Evolutionary conservation across 2,797 vertebrate species (phyloP), one percentile per base, ranked within the genome.

Genomic region (Parotocinclus haroldoi): DNA sequence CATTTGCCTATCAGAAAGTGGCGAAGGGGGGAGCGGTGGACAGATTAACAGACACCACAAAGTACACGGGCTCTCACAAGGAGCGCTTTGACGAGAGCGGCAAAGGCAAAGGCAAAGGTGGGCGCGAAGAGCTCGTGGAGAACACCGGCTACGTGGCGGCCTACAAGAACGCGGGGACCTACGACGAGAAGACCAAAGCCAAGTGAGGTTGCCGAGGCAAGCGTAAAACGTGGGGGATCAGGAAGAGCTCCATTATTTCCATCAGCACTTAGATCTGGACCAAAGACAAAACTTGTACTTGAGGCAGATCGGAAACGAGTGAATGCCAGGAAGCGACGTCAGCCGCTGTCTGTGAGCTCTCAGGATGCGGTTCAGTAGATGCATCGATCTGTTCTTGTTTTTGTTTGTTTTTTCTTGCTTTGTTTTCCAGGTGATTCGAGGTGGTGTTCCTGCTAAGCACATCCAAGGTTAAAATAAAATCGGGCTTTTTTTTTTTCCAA

Each of bases 21-120:
- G 89, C 92, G 7, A 91, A 92, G 0, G 88, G 85, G 0, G 90
- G 87, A 3, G 90, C 93, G 0, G 89, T 97, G 82, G 95, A 94
- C 73, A 89, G 95, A 39, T 88, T 97, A 79, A 98, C 96, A 0
- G 96, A 98, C 81, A 92, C 96, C 3, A 78, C 93, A 74, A 94
- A 93, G 73, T 98, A 96, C 87, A 98, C 96, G 0, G 96, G 96
- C 0, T 95, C 94, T 0, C 96, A 98, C 82, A 96, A 95, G 82
- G 95, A 94, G 55, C 95, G 96, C 55, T 98, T 98, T 0, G 93
- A 97, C 0, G 89, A 92, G 71, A 91, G 76, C 0, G 96, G 96
- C 45, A 91, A 89, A 65, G 96, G 96, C 56, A 93, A 88, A 81
- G 96, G 96, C 14, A 94, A 93, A 9, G 88, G 91, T 0, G 96